Conservation (phyloP, 2,113 vertebrate genomes). For the Labeo rohita region DNA sequence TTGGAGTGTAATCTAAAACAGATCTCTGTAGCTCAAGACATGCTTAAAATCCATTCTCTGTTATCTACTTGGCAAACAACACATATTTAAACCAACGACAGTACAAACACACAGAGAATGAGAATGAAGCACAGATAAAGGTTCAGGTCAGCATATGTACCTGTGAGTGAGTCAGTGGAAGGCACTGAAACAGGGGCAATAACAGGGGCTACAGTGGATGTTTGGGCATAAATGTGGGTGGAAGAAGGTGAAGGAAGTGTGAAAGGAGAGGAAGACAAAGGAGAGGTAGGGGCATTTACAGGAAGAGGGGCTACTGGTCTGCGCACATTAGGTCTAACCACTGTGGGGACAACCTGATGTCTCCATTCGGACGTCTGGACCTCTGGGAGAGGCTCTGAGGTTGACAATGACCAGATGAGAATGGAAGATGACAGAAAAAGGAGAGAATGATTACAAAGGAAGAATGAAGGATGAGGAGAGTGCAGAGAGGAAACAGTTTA, state of each 20-base stretch:
- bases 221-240: slow-evolving; percentile 51
- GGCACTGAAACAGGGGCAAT: slow-evolving; percentile 43
- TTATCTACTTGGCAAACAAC: background rate
- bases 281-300: slow-evolving; percentile 46
- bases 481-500: background rate
- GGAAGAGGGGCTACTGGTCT: slow-evolving; percentile 49
- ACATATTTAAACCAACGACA: background rate
- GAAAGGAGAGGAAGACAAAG: slow-evolving; percentile 48
- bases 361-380: slow-evolving; percentile 58
- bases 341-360: slow-evolving; percentile 55
- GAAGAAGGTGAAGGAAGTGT: slow-evolving; percentile 26
- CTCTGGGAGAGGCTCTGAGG: slow-evolving; percentile 53
- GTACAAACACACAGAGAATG: slow-evolving; percentile 26
- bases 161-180: slow-evolving; percentile 64
- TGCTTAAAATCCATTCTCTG: background rate
- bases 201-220: slow-evolving; percentile 44
- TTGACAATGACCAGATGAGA: slow-evolving; percentile 37
- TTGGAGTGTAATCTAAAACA: slow-evolving; percentile 13
- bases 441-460: slow-evolving; percentile 16
- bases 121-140: slow-evolving; percentile 4
- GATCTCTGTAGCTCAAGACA: slow-evolving; percentile 10
- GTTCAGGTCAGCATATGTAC: slow-evolving; percentile 59
- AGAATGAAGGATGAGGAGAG: background rate
- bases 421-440: slow-evolving; percentile 7
- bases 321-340: slow-evolving; percentile 57